Base-by-base conservation (phyloP, 2,888 invertebrate species). In the Oscheius sp. region DNA sequence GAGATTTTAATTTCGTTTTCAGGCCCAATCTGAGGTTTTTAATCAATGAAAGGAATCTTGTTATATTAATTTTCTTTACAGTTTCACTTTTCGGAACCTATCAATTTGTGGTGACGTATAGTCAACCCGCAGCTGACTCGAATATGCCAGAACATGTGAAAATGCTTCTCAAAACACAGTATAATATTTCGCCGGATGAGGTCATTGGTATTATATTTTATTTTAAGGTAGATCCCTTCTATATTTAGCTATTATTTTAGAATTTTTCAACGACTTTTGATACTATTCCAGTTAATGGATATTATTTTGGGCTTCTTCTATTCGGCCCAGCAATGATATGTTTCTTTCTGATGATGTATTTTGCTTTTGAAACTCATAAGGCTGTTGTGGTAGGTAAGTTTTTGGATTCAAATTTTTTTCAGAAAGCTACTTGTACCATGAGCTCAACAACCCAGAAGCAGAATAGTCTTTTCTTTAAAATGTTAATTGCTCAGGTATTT, bases 371-470 rank as follows among this genome's bases (percentile, higher is more conserved):
- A 47, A 47, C 47, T 2, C 47, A 47, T 12, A 22, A 22, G 3
- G 20, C 47, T 47, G 47, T 47, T 20, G 47, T 24, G 17, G 47
- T 47, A 47, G 24, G 47, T 22, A 3, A 12, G 4, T n/a, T n/a
- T n/a, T n/a, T 36, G 14, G 36, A 36, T 9, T 36, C 14, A 9
- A 9, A 8, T 20, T 22, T 20, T 22, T 14, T 47, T 47, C 24
- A 47, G 47, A 47, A 24, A 47, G 47, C 47, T 4, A 12, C 47
- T 2, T 32, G 17, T 54, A 17, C 33, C n/a, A 54, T 54, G 54
- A 54, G 54, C 20, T 9, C 12, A 32, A 17, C 17, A 9, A 36
- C 54, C 3, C 54, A 36, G 9, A 36, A 54, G 17, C 32, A 33
- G 20, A 32, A 54, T 9, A 54, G 30, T 17, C 12, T 36, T 1